These are phyloP conservation scores for Prenolepis imparis DNA, from an alignment of 2,888 invertebrate species.

Conservation along the genomic window DNA sequence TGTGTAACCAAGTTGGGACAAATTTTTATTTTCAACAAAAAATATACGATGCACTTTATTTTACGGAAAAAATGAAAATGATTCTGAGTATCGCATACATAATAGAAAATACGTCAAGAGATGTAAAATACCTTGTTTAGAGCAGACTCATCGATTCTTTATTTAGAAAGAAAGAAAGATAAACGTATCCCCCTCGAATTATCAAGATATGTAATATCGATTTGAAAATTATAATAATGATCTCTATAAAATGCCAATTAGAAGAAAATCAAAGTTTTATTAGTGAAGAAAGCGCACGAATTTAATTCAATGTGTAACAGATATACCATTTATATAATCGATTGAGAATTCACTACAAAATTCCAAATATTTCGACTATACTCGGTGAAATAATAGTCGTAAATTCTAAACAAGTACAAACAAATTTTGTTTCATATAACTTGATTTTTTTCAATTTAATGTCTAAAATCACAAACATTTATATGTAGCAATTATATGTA, in stretches of 20 bases:
- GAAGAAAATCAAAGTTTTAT: background rate
- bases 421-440: background rate
- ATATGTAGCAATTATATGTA: background rate
- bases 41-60: background rate
- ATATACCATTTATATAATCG: conserved; percentile 17
- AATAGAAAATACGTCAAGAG: background rate
- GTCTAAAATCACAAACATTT: background rate
- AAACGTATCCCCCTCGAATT: background rate
- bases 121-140: background rate
- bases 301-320: conserved; percentile 10
- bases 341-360: conserved; percentile 4
- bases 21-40: background rate
- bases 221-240: background rate
- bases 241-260: background rate
- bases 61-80: background rate
- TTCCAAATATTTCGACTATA: background rate
- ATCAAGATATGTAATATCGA: background rate
- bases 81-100: background rate
- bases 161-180: background rate
- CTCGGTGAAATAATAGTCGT: background rate
- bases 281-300: background rate
- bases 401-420: background rate
- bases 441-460: background rate
- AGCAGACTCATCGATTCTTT: background rate
- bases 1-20: background rate